phyloP scores from a whole-genome alignment of 2,113 vertebrate genomes.

The Murina feae region DNA sequence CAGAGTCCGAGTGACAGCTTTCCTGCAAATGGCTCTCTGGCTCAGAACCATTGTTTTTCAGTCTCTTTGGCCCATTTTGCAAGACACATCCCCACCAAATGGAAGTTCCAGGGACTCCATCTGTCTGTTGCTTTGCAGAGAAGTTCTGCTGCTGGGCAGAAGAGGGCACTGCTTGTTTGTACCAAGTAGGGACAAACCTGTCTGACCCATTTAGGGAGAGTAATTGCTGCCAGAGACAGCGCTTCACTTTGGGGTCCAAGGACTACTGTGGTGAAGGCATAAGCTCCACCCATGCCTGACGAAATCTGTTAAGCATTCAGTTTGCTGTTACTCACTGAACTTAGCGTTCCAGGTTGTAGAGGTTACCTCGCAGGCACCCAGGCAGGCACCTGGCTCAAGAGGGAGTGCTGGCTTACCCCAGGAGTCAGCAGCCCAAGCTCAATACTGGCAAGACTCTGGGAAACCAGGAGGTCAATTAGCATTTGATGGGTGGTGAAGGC shows the following conservation, averaged over 20 bases:
- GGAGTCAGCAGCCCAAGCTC: not conserved
- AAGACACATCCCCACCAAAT: not conserved
- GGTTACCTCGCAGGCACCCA: not conserved
- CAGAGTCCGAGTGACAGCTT: constrained; percentile 7
- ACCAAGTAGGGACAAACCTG: not conserved
- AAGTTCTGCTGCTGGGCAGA: constrained; percentile 39
- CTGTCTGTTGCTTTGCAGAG: not conserved
- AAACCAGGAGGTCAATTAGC: not conserved
- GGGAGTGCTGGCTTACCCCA: not conserved
- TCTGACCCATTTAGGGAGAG: not conserved
- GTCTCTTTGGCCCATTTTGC: not conserved
- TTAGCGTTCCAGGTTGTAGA: not conserved
- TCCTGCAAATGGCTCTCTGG: not conserved
- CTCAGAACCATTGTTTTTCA: not conserved
- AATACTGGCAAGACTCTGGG: not conserved
- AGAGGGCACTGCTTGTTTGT: constrained; percentile 61
- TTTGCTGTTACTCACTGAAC: not conserved
- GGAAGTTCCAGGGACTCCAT: not conserved
- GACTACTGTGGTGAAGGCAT: rapidly evolving
- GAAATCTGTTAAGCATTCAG: not conserved
- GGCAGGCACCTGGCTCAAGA: not conserved
- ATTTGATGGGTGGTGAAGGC: not conserved
- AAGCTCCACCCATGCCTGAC: not conserved
- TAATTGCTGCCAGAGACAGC: rapidly evolving
- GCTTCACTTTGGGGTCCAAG: not conserved